Base-by-base conservation (phyloP, 2,888 invertebrate genomes). In the Zonitis immaculata region DNA sequence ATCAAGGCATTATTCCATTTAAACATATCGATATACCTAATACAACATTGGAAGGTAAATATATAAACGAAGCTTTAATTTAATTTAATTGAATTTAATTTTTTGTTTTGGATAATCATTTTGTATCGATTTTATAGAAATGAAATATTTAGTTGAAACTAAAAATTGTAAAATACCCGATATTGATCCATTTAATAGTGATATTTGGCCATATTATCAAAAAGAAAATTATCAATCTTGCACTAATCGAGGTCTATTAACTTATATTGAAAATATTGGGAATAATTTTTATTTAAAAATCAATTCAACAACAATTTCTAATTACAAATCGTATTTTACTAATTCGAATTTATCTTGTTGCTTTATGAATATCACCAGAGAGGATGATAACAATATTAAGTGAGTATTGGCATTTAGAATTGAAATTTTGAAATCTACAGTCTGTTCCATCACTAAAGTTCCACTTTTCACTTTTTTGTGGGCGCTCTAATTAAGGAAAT, bases 121-220 rank as follows among this genome's bases (percentile, higher is more conserved):
- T n/a, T n/a, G n/a, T n/a, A n/a, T n/a, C n/a, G n/a, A n/a, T n/a
- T n/a, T 26, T 45, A 14, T 43, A 56, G 56, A 56, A 27, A 47
- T 35, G 22, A 60, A 58, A 9, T 69, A 65, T 51, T 51, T 67
- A 20, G 63, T 70, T 22, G 62, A 67, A 26, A 69, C 64, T 11
- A 54, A 59, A 5, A 62, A 62, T 11, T 70, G 70, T 47, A 63
- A 61, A 55, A 70, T 70, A 47, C 66, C 67, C n/a, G 63, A 66
- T 32, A 51, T 64, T 20, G 62, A 68, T 44, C 68, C 70, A 3
- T 64, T 64, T 44, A 67, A 66, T 52, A 55, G 57, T 26, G 70
- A 70, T 16, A 62, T 67, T 18, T 55, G 60, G 14, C 61, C 62
- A 1, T 70, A 59, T 52, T 56, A 64, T 18, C 30, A 48, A 18